Evolutionary conservation across 2,888 invertebrate genomes (phyloP).

Genomic region (Slavum lentiscoides): DNA sequence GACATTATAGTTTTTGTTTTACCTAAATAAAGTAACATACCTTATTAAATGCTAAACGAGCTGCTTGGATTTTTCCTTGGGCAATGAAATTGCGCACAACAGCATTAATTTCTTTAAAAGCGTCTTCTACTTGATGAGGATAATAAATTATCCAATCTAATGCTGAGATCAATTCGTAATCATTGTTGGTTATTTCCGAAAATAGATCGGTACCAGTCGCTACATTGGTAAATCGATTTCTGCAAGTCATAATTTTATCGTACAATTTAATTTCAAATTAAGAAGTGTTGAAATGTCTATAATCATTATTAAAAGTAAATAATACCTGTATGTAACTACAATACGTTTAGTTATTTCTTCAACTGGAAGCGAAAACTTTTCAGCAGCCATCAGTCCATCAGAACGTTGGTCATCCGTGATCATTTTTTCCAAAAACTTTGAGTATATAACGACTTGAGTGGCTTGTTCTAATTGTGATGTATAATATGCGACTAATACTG

Average conservation of each 20-base stretch:
- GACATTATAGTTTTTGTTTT: not conserved
- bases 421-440: conserved; percentile 72
- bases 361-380: conserved; percentile 78
- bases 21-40: conserved; percentile 56
- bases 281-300: not conserved
- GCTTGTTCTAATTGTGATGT: conserved; percentile 75
- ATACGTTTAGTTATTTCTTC: conserved; percentile 80
- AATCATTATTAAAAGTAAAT: not conserved
- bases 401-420: conserved; percentile 68
- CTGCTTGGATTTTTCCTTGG: conserved; percentile 79
- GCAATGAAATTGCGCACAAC: conserved; percentile 83
- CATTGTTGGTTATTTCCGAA: conserved; percentile 68
- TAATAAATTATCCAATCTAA: conserved; percentile 87
- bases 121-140: conserved; percentile 76
- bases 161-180: conserved; percentile 74
- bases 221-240: conserved; percentile 29
- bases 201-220: conserved; percentile 32
- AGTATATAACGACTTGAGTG: conserved; percentile 68
- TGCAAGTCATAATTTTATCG: not conserved
- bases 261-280: not conserved
- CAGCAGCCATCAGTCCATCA: conserved; percentile 71
- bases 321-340: conserved; percentile 72
- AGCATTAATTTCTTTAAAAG: conserved; percentile 84
- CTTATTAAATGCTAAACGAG: conserved; percentile 74
- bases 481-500: conserved; percentile 82